phyloP scores from a whole-genome alignment of 1,140 invertebrate genomes.

The Zaprionus camerounensis region DNA sequence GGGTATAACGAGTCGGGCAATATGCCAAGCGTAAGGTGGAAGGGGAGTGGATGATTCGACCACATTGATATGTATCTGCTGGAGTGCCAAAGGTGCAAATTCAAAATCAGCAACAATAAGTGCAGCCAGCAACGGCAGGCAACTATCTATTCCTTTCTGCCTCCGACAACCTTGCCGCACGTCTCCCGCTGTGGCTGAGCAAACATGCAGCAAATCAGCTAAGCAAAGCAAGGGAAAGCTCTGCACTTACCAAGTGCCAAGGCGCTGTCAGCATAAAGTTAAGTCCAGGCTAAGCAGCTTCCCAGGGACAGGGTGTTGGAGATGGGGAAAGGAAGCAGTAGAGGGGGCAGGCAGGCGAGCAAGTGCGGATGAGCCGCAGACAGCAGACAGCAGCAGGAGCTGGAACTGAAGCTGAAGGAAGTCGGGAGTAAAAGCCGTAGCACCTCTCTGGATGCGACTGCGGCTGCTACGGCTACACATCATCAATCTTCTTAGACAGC shows the following conservation, averaged over 20 bases:
- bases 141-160: not conserved
- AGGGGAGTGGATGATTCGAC: slow-evolving; percentile 11
- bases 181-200: slow-evolving; percentile 36
- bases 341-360: not conserved
- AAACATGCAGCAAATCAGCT: slow-evolving; percentile 75
- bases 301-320: slow-evolving; percentile 1
- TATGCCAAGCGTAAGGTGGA: slow-evolving; percentile 15
- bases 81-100: slow-evolving; percentile 65
- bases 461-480: slow-evolving; percentile 70
- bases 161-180: not conserved
- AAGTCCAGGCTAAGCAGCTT: slow-evolving; percentile 74
- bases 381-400: not conserved
- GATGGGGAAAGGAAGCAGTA: not conserved
- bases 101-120: slow-evolving; percentile 77
- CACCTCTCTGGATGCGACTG: slow-evolving; percentile 35
- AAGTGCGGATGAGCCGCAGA: slow-evolving; percentile 40
- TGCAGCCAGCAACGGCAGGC: slow-evolving; percentile 27
- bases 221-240: slow-evolving; percentile 45
- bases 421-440: slow-evolving; percentile 19
- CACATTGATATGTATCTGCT: slow-evolving; percentile 45
- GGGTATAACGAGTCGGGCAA: not conserved
- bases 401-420: not conserved
- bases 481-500: slow-evolving; percentile 81
- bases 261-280: slow-evolving; percentile 81
- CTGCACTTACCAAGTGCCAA: slow-evolving; percentile 77